These are phyloP conservation scores for Tarsius wallacei DNA, from an alignment of 2,797 vertebrate species.

Conservation along the genomic window DNA sequence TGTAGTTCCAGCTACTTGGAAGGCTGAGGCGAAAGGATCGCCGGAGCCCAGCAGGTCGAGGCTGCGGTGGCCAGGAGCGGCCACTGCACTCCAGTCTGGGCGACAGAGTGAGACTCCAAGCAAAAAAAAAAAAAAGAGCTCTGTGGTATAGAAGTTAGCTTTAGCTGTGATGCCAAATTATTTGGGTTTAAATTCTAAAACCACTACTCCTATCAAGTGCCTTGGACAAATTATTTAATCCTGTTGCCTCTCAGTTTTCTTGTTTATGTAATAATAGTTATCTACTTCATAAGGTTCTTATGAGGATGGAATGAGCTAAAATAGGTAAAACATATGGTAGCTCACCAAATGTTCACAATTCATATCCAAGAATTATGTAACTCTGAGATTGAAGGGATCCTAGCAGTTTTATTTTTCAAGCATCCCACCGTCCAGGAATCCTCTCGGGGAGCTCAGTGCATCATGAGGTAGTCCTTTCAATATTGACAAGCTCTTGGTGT, in stretches of 20 bases:
- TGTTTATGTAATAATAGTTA: slow-evolving; percentile 54
- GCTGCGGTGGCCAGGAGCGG: no score
- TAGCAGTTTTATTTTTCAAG: slow-evolving; percentile 60
- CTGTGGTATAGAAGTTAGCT: neutral
- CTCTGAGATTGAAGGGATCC: neutral
- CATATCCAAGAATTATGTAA: slow-evolving; percentile 68
- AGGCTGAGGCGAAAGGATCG: no score
- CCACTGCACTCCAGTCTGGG: no score
- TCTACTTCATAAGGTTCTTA: slow-evolving; percentile 59
- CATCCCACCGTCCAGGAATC: slow-evolving; percentile 31
- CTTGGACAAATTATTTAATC: slow-evolving; percentile 44
- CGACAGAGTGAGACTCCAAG: no score
- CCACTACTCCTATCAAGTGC: neutral
- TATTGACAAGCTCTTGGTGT: neutral
- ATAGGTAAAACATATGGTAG: slow-evolving; percentile 63
- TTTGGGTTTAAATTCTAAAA: slow-evolving; percentile 39
- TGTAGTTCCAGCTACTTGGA: no score
- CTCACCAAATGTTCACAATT: slow-evolving; percentile 61
- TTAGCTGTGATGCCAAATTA: neutral
- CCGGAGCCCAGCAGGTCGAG: no score
- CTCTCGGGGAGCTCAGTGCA: neutral
- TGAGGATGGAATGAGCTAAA: slow-evolving; percentile 57
- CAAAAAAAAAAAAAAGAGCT: no score
- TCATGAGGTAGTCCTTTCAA: neutral
- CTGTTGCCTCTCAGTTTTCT: neutral